Conservation (phyloP, 2,113 vertebrate genomes). For the Nerophis lumbriciformis region DNA sequence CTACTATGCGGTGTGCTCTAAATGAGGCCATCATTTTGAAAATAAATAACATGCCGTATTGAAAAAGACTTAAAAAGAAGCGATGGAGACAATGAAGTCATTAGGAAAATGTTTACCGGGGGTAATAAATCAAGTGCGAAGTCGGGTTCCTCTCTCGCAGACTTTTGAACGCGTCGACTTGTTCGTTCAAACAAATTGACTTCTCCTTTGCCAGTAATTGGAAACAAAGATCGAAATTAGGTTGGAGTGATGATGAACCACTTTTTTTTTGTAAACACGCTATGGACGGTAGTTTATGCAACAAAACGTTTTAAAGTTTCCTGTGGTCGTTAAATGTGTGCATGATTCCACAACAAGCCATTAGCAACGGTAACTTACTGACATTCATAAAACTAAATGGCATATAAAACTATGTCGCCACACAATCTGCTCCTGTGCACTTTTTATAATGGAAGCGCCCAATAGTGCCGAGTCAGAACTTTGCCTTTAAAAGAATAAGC, state of each 20-base stretch:
- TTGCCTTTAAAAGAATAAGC: conserved; percentile 37
- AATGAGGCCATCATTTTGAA: background rate
- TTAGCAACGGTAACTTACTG: conserved; percentile 57
- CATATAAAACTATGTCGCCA: conserved; percentile 52
- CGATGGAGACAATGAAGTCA: background rate
- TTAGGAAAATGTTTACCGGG: background rate
- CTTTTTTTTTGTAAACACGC: background rate
- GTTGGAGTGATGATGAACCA: background rate
- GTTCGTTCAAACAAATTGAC: too few species aligned
- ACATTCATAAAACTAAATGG: conserved; percentile 64
- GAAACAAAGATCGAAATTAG: background rate
- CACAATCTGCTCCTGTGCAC: conserved; percentile 50
- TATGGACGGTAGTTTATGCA: too few species aligned
- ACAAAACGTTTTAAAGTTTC: conserved; percentile 19
- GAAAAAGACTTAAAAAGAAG: background rate
- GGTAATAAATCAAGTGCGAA: background rate
- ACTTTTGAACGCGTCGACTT: background rate
- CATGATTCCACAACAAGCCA: conserved; percentile 60
- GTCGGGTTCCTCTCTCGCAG: background rate
- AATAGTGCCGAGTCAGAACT: conserved; percentile 49
- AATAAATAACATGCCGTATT: background rate
- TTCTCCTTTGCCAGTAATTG: too few species aligned
- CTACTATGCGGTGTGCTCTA: background rate
- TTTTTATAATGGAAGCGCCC: conserved; percentile 56
- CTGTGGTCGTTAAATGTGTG: conserved; percentile 51